Evolutionary conservation across 2,797 vertebrate species (phyloP).

Genomic region (Brachyrhaphis roseni): DNA sequence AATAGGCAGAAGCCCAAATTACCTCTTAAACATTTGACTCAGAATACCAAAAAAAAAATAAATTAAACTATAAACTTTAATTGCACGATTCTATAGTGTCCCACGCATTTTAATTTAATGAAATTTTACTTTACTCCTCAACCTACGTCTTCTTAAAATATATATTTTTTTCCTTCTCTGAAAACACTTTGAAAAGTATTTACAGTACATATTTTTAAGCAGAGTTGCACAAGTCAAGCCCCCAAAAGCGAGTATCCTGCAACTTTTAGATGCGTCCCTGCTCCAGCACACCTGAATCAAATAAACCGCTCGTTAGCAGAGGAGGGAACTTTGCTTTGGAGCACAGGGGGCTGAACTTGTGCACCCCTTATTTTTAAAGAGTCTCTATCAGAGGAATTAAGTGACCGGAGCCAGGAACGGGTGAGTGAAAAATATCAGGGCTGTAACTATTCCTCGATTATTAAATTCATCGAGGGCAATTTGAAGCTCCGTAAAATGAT

Average conservation of each 20-base stretch:
- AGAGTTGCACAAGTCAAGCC: background rate
- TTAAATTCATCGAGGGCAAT: no score
- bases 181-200: background rate
- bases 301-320: background rate
- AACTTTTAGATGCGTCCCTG: background rate
- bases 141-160: background rate
- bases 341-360: background rate
- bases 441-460: no score
- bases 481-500: no score
- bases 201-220: background rate
- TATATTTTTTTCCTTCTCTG: background rate
- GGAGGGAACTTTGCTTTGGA: background rate
- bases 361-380: background rate
- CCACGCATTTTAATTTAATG: background rate
- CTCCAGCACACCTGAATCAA: background rate
- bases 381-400: background rate
- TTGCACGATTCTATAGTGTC: background rate
- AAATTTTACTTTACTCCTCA: background rate
- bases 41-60: background rate
- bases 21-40: background rate
- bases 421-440: background rate
- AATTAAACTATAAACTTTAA: background rate
- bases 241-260: background rate
- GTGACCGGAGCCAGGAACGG: background rate
- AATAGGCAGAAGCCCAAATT: background rate